Base-by-base conservation (phyloP, 1,140 invertebrate species). In the Bombus superbus region DNA sequence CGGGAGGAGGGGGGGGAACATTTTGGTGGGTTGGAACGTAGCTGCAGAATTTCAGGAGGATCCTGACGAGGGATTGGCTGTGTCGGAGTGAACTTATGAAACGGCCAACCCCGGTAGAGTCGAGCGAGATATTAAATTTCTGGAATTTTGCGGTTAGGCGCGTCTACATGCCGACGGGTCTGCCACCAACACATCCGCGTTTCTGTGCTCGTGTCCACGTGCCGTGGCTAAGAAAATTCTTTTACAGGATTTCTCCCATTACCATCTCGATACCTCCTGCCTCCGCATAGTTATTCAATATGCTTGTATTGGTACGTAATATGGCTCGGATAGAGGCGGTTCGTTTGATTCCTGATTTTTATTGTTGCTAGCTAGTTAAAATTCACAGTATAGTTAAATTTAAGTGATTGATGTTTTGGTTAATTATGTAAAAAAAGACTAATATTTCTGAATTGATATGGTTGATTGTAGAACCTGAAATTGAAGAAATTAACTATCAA, bases 121-220 rank as follows among this genome's bases (percentile, higher is more conserved):
- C 88, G 85, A 86, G 91, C 91, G 92, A 92, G 94, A 94, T 95
- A 95, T 95, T 95, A 95, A 95, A 95, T 95, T 95, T 95, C 94
- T 95, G 93, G 93, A 95, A 95, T 95, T 95, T 95, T 94, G 94
- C 93, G 94, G 94, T 92, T 90, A 92, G 88, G 88, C 92, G 91
- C 93, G 92, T 92, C 92, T 92, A 91, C 91, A 89, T 90, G 89
- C 89, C 89, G 73, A 87, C 86, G 85, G 80, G 47, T 90, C 80
- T 80, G 78, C 74, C 76, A 68, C 71, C 80, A 53, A 89, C 81
- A 87, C 79, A 69, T 64, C 57, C 74, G 25, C 57, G 22, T 57
- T 44, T 72, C 53, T 72, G 40, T 38, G 47, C 64, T 44, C 42
- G 44, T 47, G 80, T 74, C 88, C 76, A 66, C 80, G 75, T 77